Evolutionary conservation across 2,888 invertebrate species (phyloP).

Genomic region (Cheilosia grossa): DNA sequence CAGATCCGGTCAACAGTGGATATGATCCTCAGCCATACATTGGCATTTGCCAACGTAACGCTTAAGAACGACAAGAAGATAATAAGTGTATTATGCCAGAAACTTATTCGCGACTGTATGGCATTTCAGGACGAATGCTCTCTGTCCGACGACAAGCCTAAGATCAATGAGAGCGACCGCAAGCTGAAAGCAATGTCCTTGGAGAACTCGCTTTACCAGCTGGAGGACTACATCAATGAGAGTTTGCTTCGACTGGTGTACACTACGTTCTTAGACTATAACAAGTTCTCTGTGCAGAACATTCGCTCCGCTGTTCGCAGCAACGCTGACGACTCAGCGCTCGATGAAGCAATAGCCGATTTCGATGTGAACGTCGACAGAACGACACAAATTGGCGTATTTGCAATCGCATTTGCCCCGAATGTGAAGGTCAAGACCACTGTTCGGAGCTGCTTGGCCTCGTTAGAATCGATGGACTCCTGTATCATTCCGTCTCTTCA

Average conservation of each 20-base stretch:
- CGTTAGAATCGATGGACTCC: conserved; percentile 81
- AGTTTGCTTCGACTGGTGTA: conserved; percentile 80
- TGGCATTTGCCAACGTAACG: conserved; percentile 82
- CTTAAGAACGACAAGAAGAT: conserved; percentile 80
- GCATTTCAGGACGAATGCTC: conserved; percentile 80
- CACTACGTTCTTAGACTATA: conserved; percentile 79
- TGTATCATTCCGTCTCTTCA: conserved; percentile 81
- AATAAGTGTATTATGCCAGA: conserved; percentile 81
- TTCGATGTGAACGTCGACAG: conserved; percentile 82
- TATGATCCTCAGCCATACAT: conserved; percentile 79
- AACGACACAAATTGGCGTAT: conserved; percentile 81
- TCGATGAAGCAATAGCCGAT: conserved; percentile 81
- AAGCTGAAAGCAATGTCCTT: conserved; percentile 80
- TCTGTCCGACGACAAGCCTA: conserved; percentile 44
- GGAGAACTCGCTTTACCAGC: conserved; percentile 79
- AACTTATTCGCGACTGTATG: conserved; percentile 80
- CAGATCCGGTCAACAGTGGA: conserved; percentile 79
- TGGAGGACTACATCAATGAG: conserved; percentile 82
- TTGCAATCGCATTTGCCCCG: conserved; percentile 80
- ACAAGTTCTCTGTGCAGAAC: conserved; percentile 79
- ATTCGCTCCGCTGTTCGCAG: conserved; percentile 77
- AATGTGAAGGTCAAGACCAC: conserved; percentile 80
- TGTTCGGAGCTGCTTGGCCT: conserved; percentile 81
- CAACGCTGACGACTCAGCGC: conserved; percentile 75
- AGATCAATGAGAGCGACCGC: conserved; percentile 77